phyloP scores from a whole-genome alignment of 2,113 vertebrate species.

The Heloderma charlesbogerti region DNA sequence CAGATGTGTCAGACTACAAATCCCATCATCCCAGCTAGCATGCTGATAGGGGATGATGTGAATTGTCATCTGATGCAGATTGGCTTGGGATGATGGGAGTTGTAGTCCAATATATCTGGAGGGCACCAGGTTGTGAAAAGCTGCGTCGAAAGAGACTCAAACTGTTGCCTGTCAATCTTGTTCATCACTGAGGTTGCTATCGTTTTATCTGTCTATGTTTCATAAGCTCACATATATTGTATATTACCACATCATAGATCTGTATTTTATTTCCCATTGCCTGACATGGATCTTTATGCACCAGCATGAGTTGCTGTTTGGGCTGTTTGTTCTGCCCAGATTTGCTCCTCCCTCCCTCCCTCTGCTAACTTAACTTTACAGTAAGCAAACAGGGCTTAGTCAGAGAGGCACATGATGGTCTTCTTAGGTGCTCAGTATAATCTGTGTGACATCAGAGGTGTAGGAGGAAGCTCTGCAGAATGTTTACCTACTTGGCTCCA shows the following conservation, averaged over 20 bases:
- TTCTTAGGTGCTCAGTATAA: conserved; percentile 8
- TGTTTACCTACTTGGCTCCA: conserved; percentile 34
- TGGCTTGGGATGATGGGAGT: not conserved
- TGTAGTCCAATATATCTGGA: not conserved
- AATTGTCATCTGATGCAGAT: too few species aligned
- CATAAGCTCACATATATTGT: not conserved
- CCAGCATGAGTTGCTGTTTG: not conserved
- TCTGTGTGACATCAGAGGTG: conserved; percentile 3
- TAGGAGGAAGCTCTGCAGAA: fast-evolving
- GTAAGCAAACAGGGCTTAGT: conserved; percentile 9
- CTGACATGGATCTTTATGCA: not conserved
- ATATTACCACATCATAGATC: fast-evolving
- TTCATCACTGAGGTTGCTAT: not conserved
- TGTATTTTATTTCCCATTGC: not conserved
- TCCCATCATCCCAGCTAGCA: not conserved
- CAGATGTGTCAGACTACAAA: not conserved
- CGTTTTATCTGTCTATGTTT: not conserved
- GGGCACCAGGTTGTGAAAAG: not conserved
- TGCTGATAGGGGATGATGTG: too few species aligned
- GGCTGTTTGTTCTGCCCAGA: not conserved
- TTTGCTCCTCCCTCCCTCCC: not conserved
- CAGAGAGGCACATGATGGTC: fast-evolving
- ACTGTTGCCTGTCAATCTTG: not conserved
- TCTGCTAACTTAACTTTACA: not conserved
- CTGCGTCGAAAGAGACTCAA: too few species aligned